Evolutionary conservation across 2,797 vertebrate genomes (phyloP).

Genomic region (Fistularia commersonii): DNA sequence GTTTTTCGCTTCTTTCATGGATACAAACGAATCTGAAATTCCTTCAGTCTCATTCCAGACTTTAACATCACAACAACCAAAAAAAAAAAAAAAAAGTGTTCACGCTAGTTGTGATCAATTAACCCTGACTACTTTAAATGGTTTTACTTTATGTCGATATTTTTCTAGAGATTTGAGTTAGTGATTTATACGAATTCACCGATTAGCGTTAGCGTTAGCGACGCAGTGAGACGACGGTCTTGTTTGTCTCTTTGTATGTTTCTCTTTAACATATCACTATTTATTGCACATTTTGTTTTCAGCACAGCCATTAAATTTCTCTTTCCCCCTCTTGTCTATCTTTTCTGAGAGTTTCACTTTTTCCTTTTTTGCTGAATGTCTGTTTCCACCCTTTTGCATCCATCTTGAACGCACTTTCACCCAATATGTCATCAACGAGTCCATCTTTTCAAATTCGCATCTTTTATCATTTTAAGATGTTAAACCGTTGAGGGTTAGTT

Average conservation of each 20-base stretch:
- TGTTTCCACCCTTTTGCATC: conserved; percentile 11
- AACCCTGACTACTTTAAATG: conserved; percentile 31
- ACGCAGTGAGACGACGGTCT: conserved; percentile 6
- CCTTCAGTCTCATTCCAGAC: conserved; percentile 73
- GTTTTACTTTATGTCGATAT: conserved; percentile 27
- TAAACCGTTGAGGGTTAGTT: too few relatives aligned
- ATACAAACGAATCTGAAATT: conserved; percentile 39
- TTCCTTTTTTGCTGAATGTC: conserved; percentile 20
- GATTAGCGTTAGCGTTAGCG: conserved; percentile 7
- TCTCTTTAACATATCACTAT: conserved; percentile 69
- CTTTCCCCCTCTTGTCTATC: conserved; percentile 55
- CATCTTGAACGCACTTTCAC: conserved; percentile 5
- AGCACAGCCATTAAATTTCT: conserved; percentile 81
- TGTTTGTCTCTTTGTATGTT: conserved; percentile 43
- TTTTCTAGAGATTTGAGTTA: conserved; percentile 11
- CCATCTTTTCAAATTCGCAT: too few relatives aligned
- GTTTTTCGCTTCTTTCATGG: conserved; percentile 39
- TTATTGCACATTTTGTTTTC: conserved; percentile 76
- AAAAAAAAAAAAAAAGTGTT: too few relatives aligned
- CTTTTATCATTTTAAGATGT: too few relatives aligned
- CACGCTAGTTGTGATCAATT: conserved; percentile 29
- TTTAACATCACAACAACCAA: conserved; percentile 32
- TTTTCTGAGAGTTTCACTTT: conserved; percentile 28
- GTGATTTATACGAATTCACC: too few relatives aligned
- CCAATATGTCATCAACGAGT: too few relatives aligned